A percentile compares a stretch with the other conserved stretches of the same genome.
phyloP scores from a whole-genome alignment of 92 coral and sea anemone genomes.

The Bergia sp. region DNA sequence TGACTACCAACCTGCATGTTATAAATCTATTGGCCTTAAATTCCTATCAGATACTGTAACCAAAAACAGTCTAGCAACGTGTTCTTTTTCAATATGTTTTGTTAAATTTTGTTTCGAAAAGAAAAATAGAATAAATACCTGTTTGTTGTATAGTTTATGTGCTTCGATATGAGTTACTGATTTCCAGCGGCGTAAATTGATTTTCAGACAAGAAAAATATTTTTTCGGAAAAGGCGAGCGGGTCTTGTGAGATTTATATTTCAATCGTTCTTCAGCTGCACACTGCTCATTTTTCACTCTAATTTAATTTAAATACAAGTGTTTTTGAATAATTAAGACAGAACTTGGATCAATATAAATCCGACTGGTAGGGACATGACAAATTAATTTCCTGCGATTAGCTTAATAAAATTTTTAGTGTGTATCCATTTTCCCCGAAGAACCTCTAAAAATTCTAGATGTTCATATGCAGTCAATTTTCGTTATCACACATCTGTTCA shows the following conservation, averaged over 20 bases:
- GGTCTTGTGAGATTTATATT: neutral
- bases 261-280: neutral
- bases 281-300: neutral
- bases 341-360: slow-evolving; percentile 9
- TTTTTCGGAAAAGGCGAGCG: too few relatives aligned
- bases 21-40: neutral
- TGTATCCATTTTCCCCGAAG: neutral
- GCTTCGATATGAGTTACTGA: neutral
- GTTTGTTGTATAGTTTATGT: neutral
- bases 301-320: neutral
- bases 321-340: neutral
- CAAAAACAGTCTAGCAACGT: neutral
- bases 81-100: too few relatives aligned
- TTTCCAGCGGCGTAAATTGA: neutral
- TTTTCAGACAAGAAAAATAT: neutral
- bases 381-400: slow-evolving; percentile 18
- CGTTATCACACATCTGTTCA: neutral
- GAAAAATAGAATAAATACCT: neutral
- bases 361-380: slow-evolving; percentile 7
- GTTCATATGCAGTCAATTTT: neutral
- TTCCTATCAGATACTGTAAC: neutral
- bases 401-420: neutral
- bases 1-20: neutral
- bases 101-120: neutral
- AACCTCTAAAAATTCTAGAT: neutral